A percentile compares a stretch with the other conserved stretches of the same genome.
Evolutionary conservation across 1,140 invertebrate genomes (phyloP).

Genomic region (Bombus sibiricus): DNA sequence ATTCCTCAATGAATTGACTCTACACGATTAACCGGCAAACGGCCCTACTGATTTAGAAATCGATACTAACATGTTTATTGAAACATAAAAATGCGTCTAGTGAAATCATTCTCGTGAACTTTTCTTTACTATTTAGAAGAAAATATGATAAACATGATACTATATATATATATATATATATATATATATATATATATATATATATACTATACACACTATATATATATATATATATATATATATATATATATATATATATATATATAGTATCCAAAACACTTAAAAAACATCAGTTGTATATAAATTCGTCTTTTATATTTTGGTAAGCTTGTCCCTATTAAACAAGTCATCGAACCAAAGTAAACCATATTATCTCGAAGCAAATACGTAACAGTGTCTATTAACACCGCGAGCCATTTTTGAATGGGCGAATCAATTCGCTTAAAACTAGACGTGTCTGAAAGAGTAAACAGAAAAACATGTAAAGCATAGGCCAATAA

Average conservation of each 20-base stretch:
- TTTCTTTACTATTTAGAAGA: too few relatives aligned
- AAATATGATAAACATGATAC: too few relatives aligned
- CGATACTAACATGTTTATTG: background rate
- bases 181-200: too few relatives aligned
- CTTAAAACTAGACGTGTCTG: background rate
- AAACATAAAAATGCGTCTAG: background rate
- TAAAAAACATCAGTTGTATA: too few relatives aligned
- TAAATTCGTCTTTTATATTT: background rate
- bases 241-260: too few relatives aligned
- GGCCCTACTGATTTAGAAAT: background rate
- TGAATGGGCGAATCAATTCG: background rate
- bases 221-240: too few relatives aligned
- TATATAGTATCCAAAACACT: background rate
- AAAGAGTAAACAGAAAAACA: background rate
- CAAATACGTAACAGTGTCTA: background rate
- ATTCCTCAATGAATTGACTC: background rate
- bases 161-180: too few relatives aligned
- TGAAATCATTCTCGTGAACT: background rate
- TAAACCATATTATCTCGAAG: background rate
- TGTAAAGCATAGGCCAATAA: background rate
- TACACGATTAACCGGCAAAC: background rate
- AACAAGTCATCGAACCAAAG: background rate
- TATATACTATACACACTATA: too few relatives aligned
- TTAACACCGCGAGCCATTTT: background rate
- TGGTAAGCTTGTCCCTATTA: background rate